Evolutionary conservation across 2,797 vertebrate genomes (phyloP).

Genomic region (Octomys mimax): DNA sequence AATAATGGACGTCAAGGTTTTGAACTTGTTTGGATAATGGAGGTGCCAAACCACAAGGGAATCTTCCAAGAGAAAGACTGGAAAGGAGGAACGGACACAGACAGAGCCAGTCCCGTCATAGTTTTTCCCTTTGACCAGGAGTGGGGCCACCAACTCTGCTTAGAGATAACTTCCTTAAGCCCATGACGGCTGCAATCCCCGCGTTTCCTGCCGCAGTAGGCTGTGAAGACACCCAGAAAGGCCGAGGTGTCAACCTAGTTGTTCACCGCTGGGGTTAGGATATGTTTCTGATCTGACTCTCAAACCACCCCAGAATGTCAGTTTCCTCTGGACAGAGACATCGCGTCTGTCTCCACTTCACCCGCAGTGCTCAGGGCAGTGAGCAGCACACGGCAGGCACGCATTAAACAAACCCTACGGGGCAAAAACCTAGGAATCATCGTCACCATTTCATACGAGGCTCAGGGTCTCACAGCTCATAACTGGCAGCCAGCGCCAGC

Average conservation of each 20-base stretch:
- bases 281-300: neutral
- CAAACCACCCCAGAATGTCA: neutral
- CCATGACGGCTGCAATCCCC: neutral
- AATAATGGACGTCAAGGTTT: neutral
- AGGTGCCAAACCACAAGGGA: neutral
- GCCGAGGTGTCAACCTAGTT: neutral
- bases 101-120: neutral
- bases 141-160: neutral
- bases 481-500: neutral
- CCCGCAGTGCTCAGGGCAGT: neutral
- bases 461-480: neutral
- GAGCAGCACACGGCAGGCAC: accelerated
- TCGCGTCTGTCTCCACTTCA: neutral
- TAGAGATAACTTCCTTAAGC: neutral
- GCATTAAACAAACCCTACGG: neutral
- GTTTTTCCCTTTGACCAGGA: neutral
- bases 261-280: neutral
- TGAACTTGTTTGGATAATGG: neutral
- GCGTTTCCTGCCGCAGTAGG: neutral
- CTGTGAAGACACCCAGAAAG: neutral
- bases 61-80: neutral
- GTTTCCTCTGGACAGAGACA: neutral
- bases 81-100: accelerated
- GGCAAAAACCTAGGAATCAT: neutral
- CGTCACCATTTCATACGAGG: neutral